These are phyloP conservation scores for Takifugu rubripes DNA, from an alignment of 2,797 vertebrate species.

Conservation along the genomic window DNA sequence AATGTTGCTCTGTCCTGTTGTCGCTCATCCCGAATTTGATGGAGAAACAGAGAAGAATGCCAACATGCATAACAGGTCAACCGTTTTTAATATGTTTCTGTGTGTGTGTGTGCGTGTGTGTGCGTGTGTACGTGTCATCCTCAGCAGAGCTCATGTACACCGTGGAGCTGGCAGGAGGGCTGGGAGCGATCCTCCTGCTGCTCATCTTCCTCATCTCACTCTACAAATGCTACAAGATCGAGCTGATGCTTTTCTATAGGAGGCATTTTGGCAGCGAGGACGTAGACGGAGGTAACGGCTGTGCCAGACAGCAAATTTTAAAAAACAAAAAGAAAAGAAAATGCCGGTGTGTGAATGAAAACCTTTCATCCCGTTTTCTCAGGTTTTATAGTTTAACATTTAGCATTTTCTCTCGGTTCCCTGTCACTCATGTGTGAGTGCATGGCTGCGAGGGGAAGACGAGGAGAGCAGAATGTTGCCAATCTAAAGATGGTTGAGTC, in stretches of 20 bases:
- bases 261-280: constrained; percentile 97
- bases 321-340: too few relatives aligned
- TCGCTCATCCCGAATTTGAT: too few relatives aligned
- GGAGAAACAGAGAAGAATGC: background rate
- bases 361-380: constrained; percentile 9
- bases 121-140: constrained; percentile 36
- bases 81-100: constrained; percentile 7
- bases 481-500: constrained; percentile 77
- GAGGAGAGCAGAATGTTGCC: constrained; percentile 67
- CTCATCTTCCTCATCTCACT: constrained; percentile 93
- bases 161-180: constrained; percentile 94
- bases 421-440: constrained; percentile 14
- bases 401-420: constrained; percentile 1
- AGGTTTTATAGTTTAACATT: background rate
- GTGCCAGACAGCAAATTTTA: too few relatives aligned
- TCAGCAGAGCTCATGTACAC: constrained; percentile 97
- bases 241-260: constrained; percentile 98
- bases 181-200: constrained; percentile 94
- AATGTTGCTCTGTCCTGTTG: constrained; percentile 17
- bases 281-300: constrained; percentile 87
- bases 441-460: constrained; percentile 30
- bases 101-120: too few relatives aligned
- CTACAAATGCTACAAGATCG: constrained; percentile 98
- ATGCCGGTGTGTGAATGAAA: background rate
- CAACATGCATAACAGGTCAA: constrained; percentile 5